Conservation (phyloP, 2,797 vertebrate genomes). For the Mormyrops boulengeri region DNA sequence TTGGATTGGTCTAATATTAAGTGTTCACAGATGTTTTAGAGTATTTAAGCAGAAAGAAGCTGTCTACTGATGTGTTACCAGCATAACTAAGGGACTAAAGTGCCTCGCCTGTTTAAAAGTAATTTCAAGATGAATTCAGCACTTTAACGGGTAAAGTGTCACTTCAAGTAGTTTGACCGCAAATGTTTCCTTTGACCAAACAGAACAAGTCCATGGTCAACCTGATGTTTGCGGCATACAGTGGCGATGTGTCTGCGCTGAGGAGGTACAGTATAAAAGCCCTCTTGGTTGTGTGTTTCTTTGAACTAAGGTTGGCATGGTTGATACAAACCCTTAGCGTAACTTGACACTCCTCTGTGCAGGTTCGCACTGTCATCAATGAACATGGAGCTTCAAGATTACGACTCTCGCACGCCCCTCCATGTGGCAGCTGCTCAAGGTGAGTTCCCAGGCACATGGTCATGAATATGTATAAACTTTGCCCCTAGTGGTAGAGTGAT, state of each 20-base stretch:
- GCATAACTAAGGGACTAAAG: background rate
- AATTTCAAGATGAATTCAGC: background rate
- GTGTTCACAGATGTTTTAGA: background rate
- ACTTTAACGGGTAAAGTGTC: background rate
- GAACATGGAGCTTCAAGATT: constrained; percentile 80
- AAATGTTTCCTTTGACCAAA: constrained; percentile 20
- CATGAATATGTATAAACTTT: background rate
- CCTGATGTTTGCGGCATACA: constrained; percentile 79
- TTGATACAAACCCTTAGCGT: background rate
- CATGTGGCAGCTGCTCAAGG: constrained; percentile 79
- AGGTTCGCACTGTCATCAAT: constrained; percentile 80
- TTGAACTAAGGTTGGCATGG: background rate
- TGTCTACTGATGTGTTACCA: background rate
- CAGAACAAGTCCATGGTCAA: constrained; percentile 80
- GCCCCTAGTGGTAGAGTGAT: background rate
- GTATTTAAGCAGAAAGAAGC: background rate
- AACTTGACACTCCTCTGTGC: background rate
- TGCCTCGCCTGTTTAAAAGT: background rate
- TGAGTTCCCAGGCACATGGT: constrained; percentile 38
- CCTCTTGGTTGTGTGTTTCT: background rate
- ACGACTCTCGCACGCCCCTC: constrained; percentile 73
- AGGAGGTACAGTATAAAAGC: constrained; percentile 59
- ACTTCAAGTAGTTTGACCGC: background rate
- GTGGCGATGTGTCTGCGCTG: constrained; percentile 76
- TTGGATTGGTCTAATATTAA: background rate